phyloP scores from a whole-genome alignment of 2,888 invertebrate genomes.

The Laspeyria flexula region DNA sequence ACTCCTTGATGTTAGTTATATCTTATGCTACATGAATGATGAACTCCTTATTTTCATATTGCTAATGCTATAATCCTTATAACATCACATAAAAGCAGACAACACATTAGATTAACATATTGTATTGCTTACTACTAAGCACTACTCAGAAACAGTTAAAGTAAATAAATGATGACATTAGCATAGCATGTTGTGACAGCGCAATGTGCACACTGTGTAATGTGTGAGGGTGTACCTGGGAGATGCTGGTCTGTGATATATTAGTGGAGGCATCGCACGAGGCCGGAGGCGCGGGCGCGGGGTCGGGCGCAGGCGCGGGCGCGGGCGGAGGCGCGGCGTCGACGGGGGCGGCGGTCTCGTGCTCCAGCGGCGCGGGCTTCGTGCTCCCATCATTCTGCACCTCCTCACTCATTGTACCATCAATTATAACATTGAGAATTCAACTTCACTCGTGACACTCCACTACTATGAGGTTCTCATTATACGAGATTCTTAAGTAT shows the following conservation, averaged over 20 bases:
- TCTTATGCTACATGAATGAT: no score
- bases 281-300: conserved; percentile 35
- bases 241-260: conserved; percentile 62
- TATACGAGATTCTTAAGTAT: conserved; percentile 47
- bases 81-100: no score
- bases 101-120: no score
- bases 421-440: conserved; percentile 59
- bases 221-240: conserved; percentile 51
- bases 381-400: conserved; percentile 71
- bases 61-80: no score
- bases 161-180: not conserved
- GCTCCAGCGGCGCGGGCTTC: conserved; percentile 53
- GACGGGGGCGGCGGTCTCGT: conserved; percentile 46
- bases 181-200: not conserved
- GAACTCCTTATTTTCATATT: no score
- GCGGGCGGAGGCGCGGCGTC: conserved; percentile 35
- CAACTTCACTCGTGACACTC: conserved; percentile 43
- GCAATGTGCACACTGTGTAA: not conserved
- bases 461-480: conserved; percentile 69
- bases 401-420: conserved; percentile 80
- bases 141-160: not conserved
- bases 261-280: conserved; percentile 59
- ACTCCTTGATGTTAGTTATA: no score
- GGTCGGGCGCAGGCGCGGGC: conserved; percentile 43
- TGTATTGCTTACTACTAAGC: no score